Evolutionary conservation across 2,113 vertebrate species (phyloP).

Genomic region (Panthera tigris): DNA sequence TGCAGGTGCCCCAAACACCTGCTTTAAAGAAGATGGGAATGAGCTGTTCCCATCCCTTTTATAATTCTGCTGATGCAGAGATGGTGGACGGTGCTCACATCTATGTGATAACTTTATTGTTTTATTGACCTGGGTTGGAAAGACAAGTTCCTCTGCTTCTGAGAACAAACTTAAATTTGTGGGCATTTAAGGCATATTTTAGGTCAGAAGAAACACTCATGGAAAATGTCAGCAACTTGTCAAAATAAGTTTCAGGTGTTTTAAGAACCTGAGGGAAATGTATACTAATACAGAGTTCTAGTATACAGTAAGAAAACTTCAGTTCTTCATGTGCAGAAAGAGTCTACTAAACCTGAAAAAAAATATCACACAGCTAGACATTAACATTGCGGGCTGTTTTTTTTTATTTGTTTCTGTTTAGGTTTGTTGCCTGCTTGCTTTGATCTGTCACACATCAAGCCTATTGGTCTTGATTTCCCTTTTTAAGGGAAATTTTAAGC

Average conservation of each 20-base stretch:
- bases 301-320: not conserved
- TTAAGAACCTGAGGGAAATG: not conserved
- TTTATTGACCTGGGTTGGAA: not conserved
- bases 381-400: not conserved
- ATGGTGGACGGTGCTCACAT: not conserved
- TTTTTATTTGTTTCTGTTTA: not conserved
- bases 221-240: not conserved
- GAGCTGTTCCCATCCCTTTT: not conserved
- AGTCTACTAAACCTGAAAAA: not conserved
- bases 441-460: not conserved
- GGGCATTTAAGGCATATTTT: not conserved
- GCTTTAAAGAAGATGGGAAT: not conserved
- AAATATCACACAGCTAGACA: not conserved
- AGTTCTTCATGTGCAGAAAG: not conserved
- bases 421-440: not conserved
- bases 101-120: not conserved
- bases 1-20: fast-evolving
- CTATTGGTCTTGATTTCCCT: not conserved
- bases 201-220: not conserved
- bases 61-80: not conserved
- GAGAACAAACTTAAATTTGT: not conserved
- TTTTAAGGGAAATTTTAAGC: not conserved
- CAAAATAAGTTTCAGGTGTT: not conserved
- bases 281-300: not conserved
- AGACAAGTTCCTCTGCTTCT: not conserved